phyloP scores from a whole-genome alignment of 2,797 vertebrate species.

The Liparis tanakae region DNA sequence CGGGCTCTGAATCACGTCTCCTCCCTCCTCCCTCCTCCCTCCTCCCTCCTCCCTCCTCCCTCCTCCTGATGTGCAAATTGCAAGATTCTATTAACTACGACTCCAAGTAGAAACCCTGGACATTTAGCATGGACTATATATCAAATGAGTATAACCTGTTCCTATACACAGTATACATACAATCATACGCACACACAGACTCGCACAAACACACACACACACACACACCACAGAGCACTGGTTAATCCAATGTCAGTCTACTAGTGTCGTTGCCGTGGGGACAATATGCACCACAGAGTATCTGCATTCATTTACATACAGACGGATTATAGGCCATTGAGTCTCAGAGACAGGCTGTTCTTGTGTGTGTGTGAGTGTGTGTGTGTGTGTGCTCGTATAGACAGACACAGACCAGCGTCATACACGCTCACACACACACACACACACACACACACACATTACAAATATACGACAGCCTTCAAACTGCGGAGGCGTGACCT shows the following conservation, averaged over 20 bases:
- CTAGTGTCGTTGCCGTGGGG: slow-evolving; percentile 57
- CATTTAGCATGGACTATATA: slow-evolving; percentile 80
- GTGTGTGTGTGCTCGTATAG: slow-evolving; percentile 38
- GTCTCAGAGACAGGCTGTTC: slow-evolving; percentile 49
- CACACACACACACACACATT: slow-evolving; percentile 24
- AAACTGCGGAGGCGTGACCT: slow-evolving; percentile 68
- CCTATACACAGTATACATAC: slow-evolving; percentile 71
- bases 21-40: slow-evolving; percentile 85
- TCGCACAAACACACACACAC: slow-evolving; percentile 68
- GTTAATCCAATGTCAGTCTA: slow-evolving; percentile 54
- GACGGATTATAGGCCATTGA: slow-evolving; percentile 36
- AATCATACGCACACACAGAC: slow-evolving; percentile 55
- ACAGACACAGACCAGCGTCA: slow-evolving; percentile 49
- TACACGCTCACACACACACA: slow-evolving; percentile 39
- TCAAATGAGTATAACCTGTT: slow-evolving; percentile 71
- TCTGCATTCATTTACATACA: slow-evolving; percentile 45
- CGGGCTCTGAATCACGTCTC: slow-evolving; percentile 73
- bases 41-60: slow-evolving; percentile 79
- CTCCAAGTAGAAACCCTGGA: slow-evolving; percentile 92
- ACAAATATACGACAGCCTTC: slow-evolving; percentile 74
- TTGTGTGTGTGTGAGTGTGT: slow-evolving; percentile 37
- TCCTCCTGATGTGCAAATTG: slow-evolving; percentile 98
- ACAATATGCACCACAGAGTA: slow-evolving; percentile 40
- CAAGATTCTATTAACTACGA: slow-evolving; percentile 97
- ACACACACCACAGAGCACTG: slow-evolving; percentile 62